Base-by-base conservation (phyloP, 1,140 invertebrate species). In the Ooceraea biroi region DNA sequence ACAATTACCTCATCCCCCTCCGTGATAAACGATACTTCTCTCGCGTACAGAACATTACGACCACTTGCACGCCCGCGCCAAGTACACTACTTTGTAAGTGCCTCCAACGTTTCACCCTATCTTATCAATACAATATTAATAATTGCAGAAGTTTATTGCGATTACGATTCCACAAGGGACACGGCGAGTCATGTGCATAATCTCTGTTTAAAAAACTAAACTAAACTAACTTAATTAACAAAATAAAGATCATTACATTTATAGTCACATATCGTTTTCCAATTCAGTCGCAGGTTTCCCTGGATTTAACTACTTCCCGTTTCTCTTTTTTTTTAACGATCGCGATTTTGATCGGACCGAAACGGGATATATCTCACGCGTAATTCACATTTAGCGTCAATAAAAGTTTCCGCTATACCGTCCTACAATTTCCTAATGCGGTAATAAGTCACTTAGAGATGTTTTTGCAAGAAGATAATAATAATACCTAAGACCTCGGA, bases 11-110 rank as follows among this genome's bases (percentile, higher is more conserved):
- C 58, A 30, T 84, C 63, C 27, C 11, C 36, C 4, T 17, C 7
- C 12, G 14, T 80, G 65, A 80, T 69, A 71, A 71, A 71, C 36
- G 76, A 19, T 69, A 69, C 52, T 80, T 80, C 36, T 69, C 76
- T 27, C 14, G 72, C 1, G 55, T 55, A 44, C 7, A 41, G 17
- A 19, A 44, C 41, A 27, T 12, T 19, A 10, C n/a, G 50, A 22
- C 17, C 22, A 44, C 50, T 57, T 17, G 66, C 14, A 12, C 25
- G 3, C 5, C 5, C 36, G 22, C n/a, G 36, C 12, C 30, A n/a
- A 19, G 19, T 41, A 7, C 30, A 19, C 30, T 50, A 50, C 50
- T 63, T 22, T 19, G 14, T 48, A n/a, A 57, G 36, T 30, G 30
- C n/a, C n/a, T n/a, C n/a, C n/a, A 46, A 46, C 36, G 71, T 80